Evolutionary conservation across 1,140 invertebrate species (phyloP).

Genomic region (Calliphora vicina): DNA sequence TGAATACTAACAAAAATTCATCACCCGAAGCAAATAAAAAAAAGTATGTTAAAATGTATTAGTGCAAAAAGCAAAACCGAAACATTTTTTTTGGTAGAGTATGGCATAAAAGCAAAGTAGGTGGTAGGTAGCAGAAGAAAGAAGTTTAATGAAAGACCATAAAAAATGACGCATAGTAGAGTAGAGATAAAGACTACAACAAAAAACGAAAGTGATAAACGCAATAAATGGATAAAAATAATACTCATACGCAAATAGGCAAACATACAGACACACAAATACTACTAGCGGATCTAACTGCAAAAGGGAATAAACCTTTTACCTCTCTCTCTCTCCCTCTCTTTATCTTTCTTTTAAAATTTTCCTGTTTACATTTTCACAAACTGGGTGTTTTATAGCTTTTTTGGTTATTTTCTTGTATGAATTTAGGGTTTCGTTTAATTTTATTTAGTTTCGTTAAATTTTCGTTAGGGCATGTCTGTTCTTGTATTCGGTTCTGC

Average conservation of each 20-base stretch:
- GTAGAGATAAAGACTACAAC: conserved; percentile 8
- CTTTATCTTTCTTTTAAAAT: not conserved
- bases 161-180: conserved; percentile 32
- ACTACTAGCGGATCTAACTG: too few relatives aligned
- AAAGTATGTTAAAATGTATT: not conserved
- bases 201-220: conserved; percentile 34
- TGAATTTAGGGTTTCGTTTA: not conserved
- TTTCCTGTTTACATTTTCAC: not conserved
- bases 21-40: not conserved
- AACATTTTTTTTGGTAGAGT: too few relatives aligned
- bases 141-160: not conserved
- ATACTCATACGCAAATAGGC: not conserved
- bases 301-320: too few relatives aligned
- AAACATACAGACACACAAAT: not conserved
- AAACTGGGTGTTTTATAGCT: not conserved
- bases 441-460: not conserved
- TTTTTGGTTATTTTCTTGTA: not conserved
- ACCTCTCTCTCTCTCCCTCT: not conserved
- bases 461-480: conserved; percentile 22
- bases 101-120: too few relatives aligned
- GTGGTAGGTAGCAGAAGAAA: not conserved
- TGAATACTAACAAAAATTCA: not conserved
- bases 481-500: not conserved
- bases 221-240: conserved; percentile 19
- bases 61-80: too few relatives aligned